A percentile compares a stretch with the other conserved stretches of the same genome.
phyloP scores from a whole-genome alignment of 2,888 invertebrate species.

The Caenorhabditis panamensis region DNA sequence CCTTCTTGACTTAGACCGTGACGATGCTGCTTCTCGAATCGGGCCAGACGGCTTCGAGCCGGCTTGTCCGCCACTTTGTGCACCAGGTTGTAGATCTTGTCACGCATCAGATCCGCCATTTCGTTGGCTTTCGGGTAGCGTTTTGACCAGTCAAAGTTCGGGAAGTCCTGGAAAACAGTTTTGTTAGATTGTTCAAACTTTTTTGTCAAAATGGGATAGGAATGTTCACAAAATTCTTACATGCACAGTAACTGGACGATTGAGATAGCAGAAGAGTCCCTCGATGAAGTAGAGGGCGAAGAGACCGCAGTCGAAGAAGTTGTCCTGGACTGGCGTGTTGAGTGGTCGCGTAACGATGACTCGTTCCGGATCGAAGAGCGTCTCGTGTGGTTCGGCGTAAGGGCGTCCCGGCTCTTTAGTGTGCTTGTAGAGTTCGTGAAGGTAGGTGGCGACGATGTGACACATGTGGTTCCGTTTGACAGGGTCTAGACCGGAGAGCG shows the following conservation, averaged over 20 bases:
- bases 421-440: conserved; percentile 3
- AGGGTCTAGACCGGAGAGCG: conserved; percentile 48
- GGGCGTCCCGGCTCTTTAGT: conserved; percentile 21
- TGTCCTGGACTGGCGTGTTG: conserved; percentile 92
- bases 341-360: conserved; percentile 42
- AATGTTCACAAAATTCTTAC: conserved; percentile 13
- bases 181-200: too few species aligned
- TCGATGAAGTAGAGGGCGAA: conserved; percentile 97
- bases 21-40: conserved; percentile 7
- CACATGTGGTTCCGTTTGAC: conserved; percentile 30
- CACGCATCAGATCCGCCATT: conserved; percentile 50
- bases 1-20: conserved; percentile 31
- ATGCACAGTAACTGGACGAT: conserved; percentile 18
- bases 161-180: conserved; percentile 44
- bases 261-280: conserved; percentile 85
- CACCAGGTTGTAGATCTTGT: conserved; percentile 52
- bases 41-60: neutral
- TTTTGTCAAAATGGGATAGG: too few species aligned
- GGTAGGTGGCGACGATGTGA: conserved; percentile 14
- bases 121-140: conserved; percentile 27
- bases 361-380: conserved; percentile 20
- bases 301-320: conserved; percentile 96
- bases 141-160: conserved; percentile 45
- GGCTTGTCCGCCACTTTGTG: neutral
- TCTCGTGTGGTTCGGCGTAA: neutral